Conservation (phyloP, 1,140 invertebrate species). For the Saccostrea echinata region DNA sequence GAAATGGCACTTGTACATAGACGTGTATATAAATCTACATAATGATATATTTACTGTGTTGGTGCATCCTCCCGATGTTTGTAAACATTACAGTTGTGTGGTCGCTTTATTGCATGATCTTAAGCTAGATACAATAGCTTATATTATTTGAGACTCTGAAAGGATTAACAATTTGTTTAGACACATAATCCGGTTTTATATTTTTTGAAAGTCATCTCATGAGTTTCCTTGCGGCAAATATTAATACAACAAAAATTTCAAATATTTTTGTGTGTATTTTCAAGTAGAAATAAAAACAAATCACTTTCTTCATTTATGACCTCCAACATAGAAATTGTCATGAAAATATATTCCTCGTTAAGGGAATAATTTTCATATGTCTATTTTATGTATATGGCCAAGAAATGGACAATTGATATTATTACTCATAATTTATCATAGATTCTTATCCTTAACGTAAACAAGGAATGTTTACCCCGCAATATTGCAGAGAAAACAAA, state of each 20-base stretch:
- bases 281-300: too few relatives aligned
- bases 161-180: not conserved
- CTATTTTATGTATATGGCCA: not conserved
- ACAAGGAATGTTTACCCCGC: not conserved
- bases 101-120: not conserved
- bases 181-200: not conserved
- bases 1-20: too few relatives aligned
- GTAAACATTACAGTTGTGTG: not conserved
- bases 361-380: too few relatives aligned
- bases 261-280: not conserved
- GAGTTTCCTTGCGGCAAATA: not conserved
- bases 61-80: not conserved
- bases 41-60: too few relatives aligned
- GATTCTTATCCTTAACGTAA: not conserved
- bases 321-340: too few relatives aligned
- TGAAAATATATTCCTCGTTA: too few relatives aligned
- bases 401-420: not conserved
- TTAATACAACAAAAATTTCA: not conserved
- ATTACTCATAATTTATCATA: slow-evolving; percentile 16
- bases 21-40: too few relatives aligned
- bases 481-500: not conserved
- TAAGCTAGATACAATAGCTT: not conserved
- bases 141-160: not conserved
- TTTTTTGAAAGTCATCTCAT: not conserved
- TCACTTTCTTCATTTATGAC: too few relatives aligned